Percentiles rank a stretch among this genome's conserved stretches.
These are phyloP conservation scores for Periphyllus acericola DNA, from an alignment of 2,888 invertebrate species.

Conservation along the genomic window DNA sequence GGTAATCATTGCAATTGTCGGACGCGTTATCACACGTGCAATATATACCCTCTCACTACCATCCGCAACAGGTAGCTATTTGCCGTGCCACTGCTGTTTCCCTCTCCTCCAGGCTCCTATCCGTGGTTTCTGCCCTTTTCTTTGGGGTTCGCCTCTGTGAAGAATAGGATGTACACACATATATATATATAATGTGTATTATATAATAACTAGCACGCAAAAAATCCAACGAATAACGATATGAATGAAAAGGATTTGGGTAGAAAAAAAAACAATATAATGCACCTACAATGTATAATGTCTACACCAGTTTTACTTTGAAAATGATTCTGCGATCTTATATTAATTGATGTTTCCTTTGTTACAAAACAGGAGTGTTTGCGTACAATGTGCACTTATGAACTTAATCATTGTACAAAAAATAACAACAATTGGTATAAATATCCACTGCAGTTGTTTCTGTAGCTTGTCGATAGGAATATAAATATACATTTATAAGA, in stretches of 20 bases:
- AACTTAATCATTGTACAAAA: neutral
- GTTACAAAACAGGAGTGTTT: neutral
- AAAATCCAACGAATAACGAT: neutral
- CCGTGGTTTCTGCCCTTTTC: neutral
- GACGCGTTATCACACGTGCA: neutral
- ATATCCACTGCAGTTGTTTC: no score
- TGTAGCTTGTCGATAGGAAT: no score
- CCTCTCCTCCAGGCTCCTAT: neutral
- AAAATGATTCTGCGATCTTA: neutral
- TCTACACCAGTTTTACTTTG: neutral
- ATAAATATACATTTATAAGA: no score
- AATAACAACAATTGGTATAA: neutral
- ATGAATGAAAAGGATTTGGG: neutral
- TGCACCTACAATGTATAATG: neutral
- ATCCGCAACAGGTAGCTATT: constrained; percentile 16
- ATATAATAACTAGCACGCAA: neutral
- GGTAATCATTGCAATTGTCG: neutral
- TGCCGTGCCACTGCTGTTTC: neutral
- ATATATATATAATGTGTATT: no score
- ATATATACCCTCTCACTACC: neutral
- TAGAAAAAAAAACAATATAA: neutral
- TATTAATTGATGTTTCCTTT: neutral
- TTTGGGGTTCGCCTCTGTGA: neutral
- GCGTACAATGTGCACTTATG: neutral
- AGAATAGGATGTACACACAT: neutral